These are phyloP conservation scores for Lethenteron camtschaticum DNA, from an alignment of 2,113 vertebrate species.

Conservation along the genomic window DNA sequence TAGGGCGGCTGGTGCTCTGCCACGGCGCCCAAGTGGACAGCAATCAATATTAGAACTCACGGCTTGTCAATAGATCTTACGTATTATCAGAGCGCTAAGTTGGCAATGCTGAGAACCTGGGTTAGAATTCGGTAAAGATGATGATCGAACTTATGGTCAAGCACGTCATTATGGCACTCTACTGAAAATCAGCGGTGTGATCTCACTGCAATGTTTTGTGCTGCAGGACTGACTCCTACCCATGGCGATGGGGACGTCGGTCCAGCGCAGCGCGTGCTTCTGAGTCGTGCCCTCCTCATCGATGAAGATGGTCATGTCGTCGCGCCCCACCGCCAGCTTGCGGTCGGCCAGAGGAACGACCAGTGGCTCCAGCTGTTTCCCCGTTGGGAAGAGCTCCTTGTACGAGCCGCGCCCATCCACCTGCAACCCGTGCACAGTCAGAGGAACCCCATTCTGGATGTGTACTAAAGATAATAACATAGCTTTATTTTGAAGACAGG, in stretches of 20 bases:
- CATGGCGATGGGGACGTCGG: constrained; percentile 93
- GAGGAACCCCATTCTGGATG: too few species aligned
- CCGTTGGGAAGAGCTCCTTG: constrained; percentile 93
- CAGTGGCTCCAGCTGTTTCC: constrained; percentile 80
- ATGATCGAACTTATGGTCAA: background rate
- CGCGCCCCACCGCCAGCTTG: constrained; percentile 89
- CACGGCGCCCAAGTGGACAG: too few species aligned
- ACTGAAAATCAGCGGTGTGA: background rate
- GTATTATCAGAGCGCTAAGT: background rate
- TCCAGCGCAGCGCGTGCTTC: constrained; percentile 94
- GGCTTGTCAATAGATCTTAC: background rate
- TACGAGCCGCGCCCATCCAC: constrained; percentile 80
- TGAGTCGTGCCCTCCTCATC: constrained; percentile 81
- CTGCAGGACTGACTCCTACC: constrained; percentile 29
- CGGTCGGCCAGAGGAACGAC: constrained; percentile 74
- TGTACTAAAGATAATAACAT: too few species aligned
- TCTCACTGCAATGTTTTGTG: too few species aligned
- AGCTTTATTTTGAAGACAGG: too few species aligned
- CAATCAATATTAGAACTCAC: too few species aligned
- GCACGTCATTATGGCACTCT: background rate
- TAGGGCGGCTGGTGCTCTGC: constrained; percentile 87
- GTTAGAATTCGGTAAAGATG: background rate
- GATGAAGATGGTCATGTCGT: constrained; percentile 82
- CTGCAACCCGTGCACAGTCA: constrained; percentile 18
- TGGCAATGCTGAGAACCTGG: background rate